phyloP scores from a whole-genome alignment of 2,113 vertebrate genomes.

The Acanthochromis polyacanthus region DNA sequence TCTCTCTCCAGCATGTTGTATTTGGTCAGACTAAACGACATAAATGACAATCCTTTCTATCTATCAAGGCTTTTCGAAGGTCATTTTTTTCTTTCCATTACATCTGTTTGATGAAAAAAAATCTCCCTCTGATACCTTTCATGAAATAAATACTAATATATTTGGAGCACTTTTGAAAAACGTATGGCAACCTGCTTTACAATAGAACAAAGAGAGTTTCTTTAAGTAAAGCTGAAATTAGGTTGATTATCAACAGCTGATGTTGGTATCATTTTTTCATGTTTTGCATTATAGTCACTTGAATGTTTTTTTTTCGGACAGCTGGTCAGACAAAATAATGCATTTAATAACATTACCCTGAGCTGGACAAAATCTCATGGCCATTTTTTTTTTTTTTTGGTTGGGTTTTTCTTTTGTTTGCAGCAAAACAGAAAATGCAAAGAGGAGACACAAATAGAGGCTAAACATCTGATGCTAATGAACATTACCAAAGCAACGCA shows the following conservation, averaged over 20 bases:
- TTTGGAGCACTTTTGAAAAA: no score
- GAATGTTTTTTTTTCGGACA: no score
- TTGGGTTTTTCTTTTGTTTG: no score
- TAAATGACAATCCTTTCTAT: constrained; percentile 20
- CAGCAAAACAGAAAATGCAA: no score
- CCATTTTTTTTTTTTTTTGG: no score
- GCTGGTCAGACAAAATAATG: neutral
- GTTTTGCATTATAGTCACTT: no score
- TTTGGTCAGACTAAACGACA: constrained; percentile 8
- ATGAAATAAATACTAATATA: neutral
- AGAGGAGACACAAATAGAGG: neutral
- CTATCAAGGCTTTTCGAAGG: neutral
- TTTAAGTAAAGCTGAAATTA: no score
- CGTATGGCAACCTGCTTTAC: no score
- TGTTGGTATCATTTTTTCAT: no score
- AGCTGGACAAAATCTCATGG: no score
- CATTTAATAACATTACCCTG: neutral
- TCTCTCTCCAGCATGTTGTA: neutral
- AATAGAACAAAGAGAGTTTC: no score
- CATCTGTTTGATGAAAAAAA: neutral
- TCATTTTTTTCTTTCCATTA: neutral
- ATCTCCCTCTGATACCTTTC: constrained; percentile 1
- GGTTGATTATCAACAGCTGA: no score
- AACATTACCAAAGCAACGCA: constrained; percentile 3
- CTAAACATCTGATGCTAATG: neutral